Evolutionary conservation across 2,888 invertebrate species (phyloP), one percentile per base, ranked within the genome.

Genomic region (Liodrosophila aerea): DNA sequence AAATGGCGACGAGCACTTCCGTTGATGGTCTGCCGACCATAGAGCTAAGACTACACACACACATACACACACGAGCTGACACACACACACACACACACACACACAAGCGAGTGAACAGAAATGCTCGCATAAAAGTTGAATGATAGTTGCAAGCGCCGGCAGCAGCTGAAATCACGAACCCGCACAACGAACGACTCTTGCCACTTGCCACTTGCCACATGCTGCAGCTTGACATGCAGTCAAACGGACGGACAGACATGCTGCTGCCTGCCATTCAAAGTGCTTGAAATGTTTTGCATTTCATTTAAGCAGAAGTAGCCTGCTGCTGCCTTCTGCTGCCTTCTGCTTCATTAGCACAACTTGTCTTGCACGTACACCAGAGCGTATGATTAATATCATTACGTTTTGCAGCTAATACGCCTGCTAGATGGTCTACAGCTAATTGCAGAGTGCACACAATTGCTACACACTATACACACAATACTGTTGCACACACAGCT

Each of bases 1-100:
- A 85, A 86, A 77, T 82, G 82, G 86, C 81, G 82, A 84, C 81
- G 78, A 85, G 85, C 82, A 82, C 81, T 85, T 82, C 81, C 81
- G 78, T 43, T 76, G 84, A 83, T 85, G 81, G 64, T 49, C 22
- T 31, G 46, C 41, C 34, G 44, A 60, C 64, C n/a, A n/a, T 58
- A 37, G 41, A 50, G 57, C 69, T 54, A 18, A 16, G n/a, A 15
- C 16, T 5, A 39, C 37, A 60, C 50, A 40, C 43, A 52, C 67
- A 7, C n/a, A 29, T n/a, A 18, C 36, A 34, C n/a, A 34, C 45
- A 22, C 16, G n/a, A n/a, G n/a, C n/a, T n/a, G n/a, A 33, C 22
- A 39, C 15, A 54, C 15, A 57, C 39, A 46, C 9, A 40, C 36
- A 53, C 31, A 22, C 16, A 47, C 12, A 11, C 39, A 27, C 13